Conservation (phyloP, 2,797 vertebrate genomes). For the Rhinogobio ventralis region DNA sequence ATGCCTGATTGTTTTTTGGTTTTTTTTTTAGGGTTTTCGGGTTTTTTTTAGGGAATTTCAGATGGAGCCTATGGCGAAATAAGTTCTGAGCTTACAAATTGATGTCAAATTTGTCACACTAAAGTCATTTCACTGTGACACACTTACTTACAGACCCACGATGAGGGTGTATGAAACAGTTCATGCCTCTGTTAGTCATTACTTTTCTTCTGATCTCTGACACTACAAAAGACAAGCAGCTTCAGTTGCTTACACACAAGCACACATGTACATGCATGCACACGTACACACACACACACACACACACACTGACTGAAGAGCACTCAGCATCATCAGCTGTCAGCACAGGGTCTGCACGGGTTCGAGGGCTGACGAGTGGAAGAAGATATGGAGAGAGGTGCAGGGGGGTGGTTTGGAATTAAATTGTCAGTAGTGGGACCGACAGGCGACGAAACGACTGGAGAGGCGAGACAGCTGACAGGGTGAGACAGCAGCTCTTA, state of each 20-base stretch:
- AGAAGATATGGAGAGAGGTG: constrained; percentile 64
- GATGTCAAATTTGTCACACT: neutral
- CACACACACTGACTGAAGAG: constrained; percentile 60
- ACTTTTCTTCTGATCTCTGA: constrained; percentile 31
- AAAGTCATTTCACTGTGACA: constrained; percentile 16
- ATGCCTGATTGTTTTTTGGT: too few species aligned
- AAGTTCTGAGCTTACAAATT: neutral
- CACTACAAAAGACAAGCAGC: constrained; percentile 21
- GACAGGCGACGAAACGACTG: constrained; percentile 74
- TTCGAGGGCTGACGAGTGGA: constrained; percentile 77
- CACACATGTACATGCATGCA: constrained; percentile 21
- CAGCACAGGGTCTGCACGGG: constrained; percentile 61
- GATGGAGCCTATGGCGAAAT: neutral
- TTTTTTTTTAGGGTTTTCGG: too few species aligned
- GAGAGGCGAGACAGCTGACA: constrained; percentile 69
- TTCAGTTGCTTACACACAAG: constrained; percentile 38
- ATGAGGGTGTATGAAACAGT: constrained; percentile 7
- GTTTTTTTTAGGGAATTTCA: neutral
- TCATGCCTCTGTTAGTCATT: constrained; percentile 10
- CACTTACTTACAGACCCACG: neutral
- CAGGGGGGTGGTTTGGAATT: constrained; percentile 68
- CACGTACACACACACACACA: neutral
- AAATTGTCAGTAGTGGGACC: constrained; percentile 73
- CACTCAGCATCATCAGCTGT: constrained; percentile 67
- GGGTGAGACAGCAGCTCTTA: constrained; percentile 69